A percentile compares a stretch with the other conserved stretches of the same genome.
These are phyloP conservation scores for Trachelus iudaicus DNA, from an alignment of 2,888 invertebrate species.

Conservation along the genomic window DNA sequence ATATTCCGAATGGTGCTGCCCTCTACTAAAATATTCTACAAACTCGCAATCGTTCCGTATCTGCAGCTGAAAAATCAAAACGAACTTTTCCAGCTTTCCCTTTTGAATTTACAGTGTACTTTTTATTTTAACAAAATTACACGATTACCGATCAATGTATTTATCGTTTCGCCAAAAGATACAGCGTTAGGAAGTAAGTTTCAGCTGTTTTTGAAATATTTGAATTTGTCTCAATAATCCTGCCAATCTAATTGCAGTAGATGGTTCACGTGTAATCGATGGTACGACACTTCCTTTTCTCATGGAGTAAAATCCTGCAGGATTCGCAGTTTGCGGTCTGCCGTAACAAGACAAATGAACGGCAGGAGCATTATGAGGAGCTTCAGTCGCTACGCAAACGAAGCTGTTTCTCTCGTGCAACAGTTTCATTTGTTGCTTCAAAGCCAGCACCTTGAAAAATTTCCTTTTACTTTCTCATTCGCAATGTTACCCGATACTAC, in stretches of 20 bases:
- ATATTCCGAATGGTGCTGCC: not conserved
- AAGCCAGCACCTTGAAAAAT: slow-evolving; percentile 44
- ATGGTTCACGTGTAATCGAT: slow-evolving; percentile 31
- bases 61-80: too few relatives aligned
- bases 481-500: not conserved
- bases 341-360: slow-evolving; percentile 6
- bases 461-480: slow-evolving; percentile 5
- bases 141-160: not conserved
- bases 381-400: slow-evolving; percentile 49
- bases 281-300: not conserved
- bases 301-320: slow-evolving; percentile 8
- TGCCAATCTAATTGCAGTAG: slow-evolving; percentile 46
- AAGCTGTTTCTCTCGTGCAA: slow-evolving; percentile 51
- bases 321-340: slow-evolving; percentile 25
- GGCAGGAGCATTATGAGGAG: slow-evolving; percentile 16
- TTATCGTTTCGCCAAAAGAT: not conserved
- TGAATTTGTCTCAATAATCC: slow-evolving; percentile 56
- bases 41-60: not conserved
- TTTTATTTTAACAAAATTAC: not conserved
- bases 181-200: slow-evolving; percentile 21
- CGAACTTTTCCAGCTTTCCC: not conserved
- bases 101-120: not conserved
- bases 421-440: slow-evolving; percentile 54
- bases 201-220: slow-evolving; percentile 53
- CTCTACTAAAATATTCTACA: not conserved